These are phyloP conservation scores for Halictus ligatus DNA, from an alignment of 2,888 invertebrate species.

Conservation along the genomic window DNA sequence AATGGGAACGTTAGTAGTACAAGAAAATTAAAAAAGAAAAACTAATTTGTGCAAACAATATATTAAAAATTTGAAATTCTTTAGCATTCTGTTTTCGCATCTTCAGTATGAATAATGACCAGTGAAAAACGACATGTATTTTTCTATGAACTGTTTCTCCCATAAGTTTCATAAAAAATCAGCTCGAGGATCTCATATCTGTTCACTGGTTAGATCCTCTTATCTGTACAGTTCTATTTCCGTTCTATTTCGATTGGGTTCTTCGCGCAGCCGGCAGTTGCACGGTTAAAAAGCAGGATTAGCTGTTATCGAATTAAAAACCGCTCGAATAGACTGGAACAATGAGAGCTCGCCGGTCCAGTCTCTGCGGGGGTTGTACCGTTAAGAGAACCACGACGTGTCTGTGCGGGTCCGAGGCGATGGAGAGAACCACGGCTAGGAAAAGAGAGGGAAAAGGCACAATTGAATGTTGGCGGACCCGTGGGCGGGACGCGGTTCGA, in stretches of 20 bases:
- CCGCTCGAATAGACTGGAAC: conserved; percentile 44
- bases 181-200: no score
- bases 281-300: neutral
- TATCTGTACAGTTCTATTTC: neutral
- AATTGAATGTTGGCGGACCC: conserved; percentile 78
- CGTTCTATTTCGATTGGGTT: neutral
- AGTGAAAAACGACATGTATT: no score
- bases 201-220: no score
- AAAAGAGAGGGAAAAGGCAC: conserved; percentile 65
- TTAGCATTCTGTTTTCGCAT: no score
- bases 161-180: no score
- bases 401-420: conserved; percentile 25
- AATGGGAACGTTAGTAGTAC: no score
- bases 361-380: conserved; percentile 59
- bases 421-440: conserved; percentile 24
- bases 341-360: conserved; percentile 43
- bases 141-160: no score
- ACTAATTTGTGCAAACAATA: no score
- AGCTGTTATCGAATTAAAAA: conserved; percentile 34
- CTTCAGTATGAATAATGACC: no score
- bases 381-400: conserved; percentile 48
- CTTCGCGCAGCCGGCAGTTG: neutral
- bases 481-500: conserved; percentile 78
- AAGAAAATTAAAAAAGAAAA: no score
- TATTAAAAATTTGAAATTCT: no score